Percentiles rank a stretch among this genome's conserved stretches.
phyloP scores from a whole-genome alignment of 92 coral and sea anemone species.

The Phenganax marumi region DNA sequence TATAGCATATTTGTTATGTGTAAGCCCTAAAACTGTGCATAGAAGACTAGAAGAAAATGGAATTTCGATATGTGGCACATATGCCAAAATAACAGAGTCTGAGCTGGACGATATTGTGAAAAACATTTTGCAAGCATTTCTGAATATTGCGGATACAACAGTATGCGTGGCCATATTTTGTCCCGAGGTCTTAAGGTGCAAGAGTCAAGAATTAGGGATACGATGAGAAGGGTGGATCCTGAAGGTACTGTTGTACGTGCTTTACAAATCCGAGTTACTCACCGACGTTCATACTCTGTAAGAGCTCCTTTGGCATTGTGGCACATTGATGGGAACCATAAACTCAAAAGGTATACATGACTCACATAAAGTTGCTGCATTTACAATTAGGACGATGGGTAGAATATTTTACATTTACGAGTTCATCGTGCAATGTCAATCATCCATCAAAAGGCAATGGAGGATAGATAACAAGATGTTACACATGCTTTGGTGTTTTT shows the following conservation, averaged over 20 bases:
- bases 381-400: too few relatives aligned
- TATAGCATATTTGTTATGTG: conserved; percentile 54
- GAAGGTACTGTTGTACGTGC: conserved; percentile 69
- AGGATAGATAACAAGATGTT: too few relatives aligned
- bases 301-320: conserved; percentile 62
- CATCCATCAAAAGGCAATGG: too few relatives aligned
- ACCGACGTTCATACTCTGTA: conserved; percentile 58
- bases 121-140: conserved; percentile 56
- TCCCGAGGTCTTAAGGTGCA: conserved; percentile 61
- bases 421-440: too few relatives aligned
- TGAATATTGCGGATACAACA: conserved; percentile 66
- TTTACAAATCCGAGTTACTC: conserved; percentile 68
- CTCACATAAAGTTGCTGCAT: too few relatives aligned
- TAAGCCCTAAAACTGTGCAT: conserved; percentile 52
- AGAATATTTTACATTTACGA: too few relatives aligned
- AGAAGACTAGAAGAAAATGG: conserved; percentile 63
- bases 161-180: conserved; percentile 64
- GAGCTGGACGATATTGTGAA: conserved; percentile 57
- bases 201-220: conserved; percentile 56
- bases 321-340: conserved; percentile 56
- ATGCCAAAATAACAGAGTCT: conserved; percentile 53
- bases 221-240: conserved; percentile 45
- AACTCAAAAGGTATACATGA: too few relatives aligned
- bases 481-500: too few relatives aligned
- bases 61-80: conserved; percentile 53